Conservation (phyloP, 2,888 invertebrate species). For the Slavum lentiscoides region DNA sequence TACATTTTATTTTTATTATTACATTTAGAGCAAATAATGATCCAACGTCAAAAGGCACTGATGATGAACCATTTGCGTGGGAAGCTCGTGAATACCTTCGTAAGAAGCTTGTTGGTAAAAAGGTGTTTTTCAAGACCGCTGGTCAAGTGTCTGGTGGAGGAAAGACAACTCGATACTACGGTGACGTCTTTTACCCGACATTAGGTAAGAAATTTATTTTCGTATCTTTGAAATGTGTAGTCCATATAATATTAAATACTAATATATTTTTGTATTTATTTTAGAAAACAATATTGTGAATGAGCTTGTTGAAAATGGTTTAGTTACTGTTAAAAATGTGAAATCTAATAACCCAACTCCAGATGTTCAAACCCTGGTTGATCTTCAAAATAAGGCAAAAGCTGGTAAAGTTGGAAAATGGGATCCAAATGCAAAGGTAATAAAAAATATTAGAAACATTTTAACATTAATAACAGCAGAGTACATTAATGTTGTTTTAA, state of each 20-base stretch:
- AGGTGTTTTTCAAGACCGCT: conserved; percentile 66
- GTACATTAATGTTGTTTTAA: background rate
- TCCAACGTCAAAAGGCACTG: conserved; percentile 65
- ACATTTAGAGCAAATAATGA: conserved; percentile 37
- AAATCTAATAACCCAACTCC: conserved; percentile 66
- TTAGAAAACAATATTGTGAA: conserved; percentile 85
- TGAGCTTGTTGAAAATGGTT: conserved; percentile 83
- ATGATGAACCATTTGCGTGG: conserved; percentile 95
- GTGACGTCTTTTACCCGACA: conserved; percentile 63
- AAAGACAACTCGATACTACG: conserved; percentile 67
- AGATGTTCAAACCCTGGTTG: conserved; percentile 71
- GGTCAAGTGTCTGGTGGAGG: conserved; percentile 39
- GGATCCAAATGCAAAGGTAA: conserved; percentile 60
- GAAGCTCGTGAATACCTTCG: conserved; percentile 94
- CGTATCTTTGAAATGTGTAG: background rate
- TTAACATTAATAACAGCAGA: background rate
- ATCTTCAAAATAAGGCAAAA: conserved; percentile 89
- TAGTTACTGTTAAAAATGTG: conserved; percentile 77
- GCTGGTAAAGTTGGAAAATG: conserved; percentile 84
- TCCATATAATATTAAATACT: background rate
- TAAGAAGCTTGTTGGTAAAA: conserved; percentile 87
- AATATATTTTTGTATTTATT: background rate
- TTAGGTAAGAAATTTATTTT: conserved; percentile 27
- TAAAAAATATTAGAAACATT: background rate
- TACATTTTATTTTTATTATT: conserved; percentile 18